These are phyloP conservation scores for Halisarca cf. caerulea DNA, from an alignment of 37 sponge, comb jelly and placozoan genomes.

Conservation along the genomic window DNA sequence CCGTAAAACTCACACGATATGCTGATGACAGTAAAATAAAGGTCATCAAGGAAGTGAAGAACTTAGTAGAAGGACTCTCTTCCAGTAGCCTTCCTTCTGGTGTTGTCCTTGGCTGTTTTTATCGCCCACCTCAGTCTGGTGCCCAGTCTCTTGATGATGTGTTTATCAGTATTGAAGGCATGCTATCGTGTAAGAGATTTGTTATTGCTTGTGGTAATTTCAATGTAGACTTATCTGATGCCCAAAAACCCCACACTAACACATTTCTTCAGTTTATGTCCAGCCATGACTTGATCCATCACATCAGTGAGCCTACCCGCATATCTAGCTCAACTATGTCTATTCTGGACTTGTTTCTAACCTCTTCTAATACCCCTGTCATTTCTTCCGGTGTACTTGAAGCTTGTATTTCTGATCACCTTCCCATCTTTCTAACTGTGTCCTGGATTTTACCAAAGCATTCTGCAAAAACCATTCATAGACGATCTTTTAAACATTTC, in stretches of 20 bases:
- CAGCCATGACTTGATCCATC: neutral
- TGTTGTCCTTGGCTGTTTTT: neutral
- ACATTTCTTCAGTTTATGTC: neutral
- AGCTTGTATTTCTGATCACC: neutral
- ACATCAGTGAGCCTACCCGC: neutral
- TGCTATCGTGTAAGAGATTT: neutral
- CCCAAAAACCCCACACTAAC: too few species aligned
- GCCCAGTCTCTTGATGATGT: neutral
- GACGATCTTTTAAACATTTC: neutral
- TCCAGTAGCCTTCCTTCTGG: neutral
- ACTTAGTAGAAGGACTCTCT: conserved; percentile 80
- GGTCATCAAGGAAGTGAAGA: conserved; percentile 90
- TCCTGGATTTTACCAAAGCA: neutral
- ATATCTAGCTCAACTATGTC: neutral
- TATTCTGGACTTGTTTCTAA: neutral
- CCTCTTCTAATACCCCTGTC: too few species aligned
- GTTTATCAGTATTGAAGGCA: neutral
- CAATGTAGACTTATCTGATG: neutral
- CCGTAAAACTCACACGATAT: conserved; percentile 79
- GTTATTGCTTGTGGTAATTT: conserved; percentile 11
- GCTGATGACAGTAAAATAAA: conserved; percentile 78
- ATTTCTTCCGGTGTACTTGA: neutral
- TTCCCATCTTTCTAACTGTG: neutral
- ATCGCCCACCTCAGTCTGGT: neutral
- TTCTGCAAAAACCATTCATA: neutral